phyloP scores from a whole-genome alignment of 2,797 vertebrate species.

The Potorous gilbertii region DNA sequence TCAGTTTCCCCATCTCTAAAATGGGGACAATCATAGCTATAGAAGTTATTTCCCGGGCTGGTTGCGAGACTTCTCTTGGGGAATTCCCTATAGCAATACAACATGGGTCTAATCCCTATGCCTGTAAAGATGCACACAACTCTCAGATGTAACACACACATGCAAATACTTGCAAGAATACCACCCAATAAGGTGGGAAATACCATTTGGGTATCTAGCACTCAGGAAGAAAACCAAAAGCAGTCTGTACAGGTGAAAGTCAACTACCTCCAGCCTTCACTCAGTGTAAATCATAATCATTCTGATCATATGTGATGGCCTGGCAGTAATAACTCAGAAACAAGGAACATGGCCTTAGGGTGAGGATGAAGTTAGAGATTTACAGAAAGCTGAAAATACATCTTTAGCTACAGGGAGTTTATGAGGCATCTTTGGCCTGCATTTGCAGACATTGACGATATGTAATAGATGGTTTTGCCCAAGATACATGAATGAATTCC shows the following conservation, averaged over 20 bases:
- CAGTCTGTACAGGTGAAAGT: not conserved
- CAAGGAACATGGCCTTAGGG: not conserved
- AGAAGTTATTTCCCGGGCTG: not conserved
- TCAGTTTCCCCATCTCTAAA: not conserved
- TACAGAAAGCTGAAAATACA: not conserved
- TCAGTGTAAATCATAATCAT: not conserved
- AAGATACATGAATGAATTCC: slow-evolving; percentile 36
- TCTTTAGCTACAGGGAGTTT: not conserved
- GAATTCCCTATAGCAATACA: not conserved
- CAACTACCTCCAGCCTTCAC: not conserved
- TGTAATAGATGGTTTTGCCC: not conserved
- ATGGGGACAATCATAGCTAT: not conserved
- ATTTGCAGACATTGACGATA: not conserved
- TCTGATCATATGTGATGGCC: not conserved
- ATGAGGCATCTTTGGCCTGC: slow-evolving; percentile 20
- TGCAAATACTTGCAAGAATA: not conserved
- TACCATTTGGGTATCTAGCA: not conserved
- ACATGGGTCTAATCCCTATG: not conserved
- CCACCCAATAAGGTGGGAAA: not conserved
- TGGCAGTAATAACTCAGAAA: not conserved
- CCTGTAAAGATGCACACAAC: not conserved
- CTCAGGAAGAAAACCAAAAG: not conserved
- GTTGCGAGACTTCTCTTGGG: not conserved
- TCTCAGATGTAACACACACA: not conserved
- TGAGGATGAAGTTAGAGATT: not conserved